Percentiles rank a stretch among this genome's conserved stretches.
phyloP scores from a whole-genome alignment of 2,888 invertebrate species.

The Scaptomyza parva region DNA sequence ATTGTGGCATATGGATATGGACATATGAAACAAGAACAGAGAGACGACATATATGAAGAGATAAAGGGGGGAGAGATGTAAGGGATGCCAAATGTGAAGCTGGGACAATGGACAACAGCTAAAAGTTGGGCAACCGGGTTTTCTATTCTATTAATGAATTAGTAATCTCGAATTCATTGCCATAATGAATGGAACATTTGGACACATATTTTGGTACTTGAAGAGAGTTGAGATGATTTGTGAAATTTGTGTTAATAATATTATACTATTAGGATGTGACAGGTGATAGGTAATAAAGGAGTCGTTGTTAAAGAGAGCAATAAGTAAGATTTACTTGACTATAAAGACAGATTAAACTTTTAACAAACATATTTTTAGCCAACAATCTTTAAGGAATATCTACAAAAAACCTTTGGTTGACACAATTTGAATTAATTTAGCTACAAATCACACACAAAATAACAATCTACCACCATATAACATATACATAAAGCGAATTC shows the following conservation, averaged over 20 bases:
- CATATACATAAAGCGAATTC: not conserved
- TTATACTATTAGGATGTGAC: no score
- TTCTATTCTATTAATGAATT: constrained; percentile 81
- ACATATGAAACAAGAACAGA: not conserved
- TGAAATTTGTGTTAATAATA: constrained; percentile 27
- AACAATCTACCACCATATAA: not conserved
- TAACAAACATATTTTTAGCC: no score
- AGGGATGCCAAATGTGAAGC: constrained; percentile 25
- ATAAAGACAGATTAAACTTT: no score
- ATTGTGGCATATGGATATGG: constrained; percentile 32
- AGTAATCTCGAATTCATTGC: constrained; percentile 74
- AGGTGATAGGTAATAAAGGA: constrained; percentile 24
- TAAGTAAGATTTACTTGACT: no score
- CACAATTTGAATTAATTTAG: not conserved
- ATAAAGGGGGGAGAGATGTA: not conserved
- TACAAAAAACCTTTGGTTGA: not conserved
- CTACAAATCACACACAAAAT: not conserved
- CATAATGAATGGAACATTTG: constrained; percentile 64
- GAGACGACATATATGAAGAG: not conserved
- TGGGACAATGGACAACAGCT: constrained; percentile 27
- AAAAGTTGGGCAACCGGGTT: constrained; percentile 43
- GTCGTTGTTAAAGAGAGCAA: no score
- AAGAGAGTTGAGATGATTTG: constrained; percentile 1
- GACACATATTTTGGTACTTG: constrained; percentile 11
- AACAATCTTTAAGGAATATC: not conserved